Percentiles rank a stretch among this genome's conserved stretches.
These are phyloP conservation scores for Drosophila ficusphila DNA, from an alignment of 1,140 invertebrate species.

Conservation along the genomic window DNA sequence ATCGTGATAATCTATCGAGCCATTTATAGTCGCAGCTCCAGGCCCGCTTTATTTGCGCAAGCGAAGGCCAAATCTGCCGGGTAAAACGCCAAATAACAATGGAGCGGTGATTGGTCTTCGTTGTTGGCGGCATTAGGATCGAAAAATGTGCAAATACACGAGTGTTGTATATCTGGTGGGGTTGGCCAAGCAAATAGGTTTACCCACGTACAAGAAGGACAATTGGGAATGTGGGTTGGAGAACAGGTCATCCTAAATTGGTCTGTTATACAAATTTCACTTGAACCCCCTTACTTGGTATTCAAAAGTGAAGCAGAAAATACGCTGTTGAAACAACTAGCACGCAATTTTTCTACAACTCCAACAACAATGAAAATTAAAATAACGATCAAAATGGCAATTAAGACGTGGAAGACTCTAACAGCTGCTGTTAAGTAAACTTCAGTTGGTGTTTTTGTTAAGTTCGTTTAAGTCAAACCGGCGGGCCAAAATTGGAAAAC, in stretches of 20 bases:
- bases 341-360: slow-evolving; percentile 5
- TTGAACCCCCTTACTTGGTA: too few species aligned
- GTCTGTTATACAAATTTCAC: too few species aligned
- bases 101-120: slow-evolving; percentile 10
- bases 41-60: slow-evolving; percentile 16
- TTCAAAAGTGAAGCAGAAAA: too few species aligned
- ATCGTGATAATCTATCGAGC: neutral
- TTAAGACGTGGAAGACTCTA: neutral
- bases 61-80: slow-evolving; percentile 21
- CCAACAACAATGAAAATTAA: neutral
- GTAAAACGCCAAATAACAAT: slow-evolving; percentile 2
- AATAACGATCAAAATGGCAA: slow-evolving; percentile 19
- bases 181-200: neutral
- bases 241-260: too few species aligned
- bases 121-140: neutral
- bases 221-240: too few species aligned
- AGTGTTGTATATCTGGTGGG: neutral
- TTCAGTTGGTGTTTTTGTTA: neutral
- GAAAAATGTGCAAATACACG: neutral
- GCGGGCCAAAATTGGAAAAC: slow-evolving; percentile 23
- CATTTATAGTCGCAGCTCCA: slow-evolving; percentile 48
- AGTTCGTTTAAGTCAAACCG: slow-evolving; percentile 1
- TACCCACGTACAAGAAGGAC: too few species aligned
- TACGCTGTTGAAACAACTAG: neutral
- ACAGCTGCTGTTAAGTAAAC: slow-evolving; percentile 50